Evolutionary conservation across 2,888 invertebrate species (phyloP).

Genomic region (Autographa pulchrina): DNA sequence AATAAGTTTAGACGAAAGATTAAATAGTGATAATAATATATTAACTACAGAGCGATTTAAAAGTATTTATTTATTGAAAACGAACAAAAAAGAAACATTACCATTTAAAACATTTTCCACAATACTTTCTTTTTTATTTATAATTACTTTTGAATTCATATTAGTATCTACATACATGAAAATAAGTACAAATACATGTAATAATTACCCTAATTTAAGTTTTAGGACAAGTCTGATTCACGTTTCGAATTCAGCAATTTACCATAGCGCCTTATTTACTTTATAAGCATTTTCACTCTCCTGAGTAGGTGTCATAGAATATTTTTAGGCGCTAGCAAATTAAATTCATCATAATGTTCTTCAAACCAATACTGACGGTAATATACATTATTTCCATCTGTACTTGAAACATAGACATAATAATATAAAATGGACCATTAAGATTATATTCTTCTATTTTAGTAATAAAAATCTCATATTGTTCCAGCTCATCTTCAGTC

Average conservation of each 20-base stretch:
- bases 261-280: constrained; percentile 55
- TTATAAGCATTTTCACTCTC: constrained; percentile 60
- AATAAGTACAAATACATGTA: too few relatives aligned
- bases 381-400: too few relatives aligned
- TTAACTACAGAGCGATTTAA: too few relatives aligned
- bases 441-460: neutral
- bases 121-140: too few relatives aligned
- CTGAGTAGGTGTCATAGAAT: constrained; percentile 46
- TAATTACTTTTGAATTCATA: too few relatives aligned
- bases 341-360: neutral
- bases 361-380: too few relatives aligned
- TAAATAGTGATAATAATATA: neutral
- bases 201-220: too few relatives aligned
- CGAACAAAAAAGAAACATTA: too few relatives aligned
- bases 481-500: constrained; percentile 75
- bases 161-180: too few relatives aligned
- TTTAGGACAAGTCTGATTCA: neutral
- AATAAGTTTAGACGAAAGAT: neutral
- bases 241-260: neutral
- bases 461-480: constrained; percentile 24
- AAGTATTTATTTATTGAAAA: too few relatives aligned
- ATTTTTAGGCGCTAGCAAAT: neutral
- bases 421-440: constrained; percentile 3
- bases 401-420: neutral
- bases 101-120: too few relatives aligned